Conservation (phyloP, 1,140 invertebrate species). For the Drosophila sturtevanti region DNA sequence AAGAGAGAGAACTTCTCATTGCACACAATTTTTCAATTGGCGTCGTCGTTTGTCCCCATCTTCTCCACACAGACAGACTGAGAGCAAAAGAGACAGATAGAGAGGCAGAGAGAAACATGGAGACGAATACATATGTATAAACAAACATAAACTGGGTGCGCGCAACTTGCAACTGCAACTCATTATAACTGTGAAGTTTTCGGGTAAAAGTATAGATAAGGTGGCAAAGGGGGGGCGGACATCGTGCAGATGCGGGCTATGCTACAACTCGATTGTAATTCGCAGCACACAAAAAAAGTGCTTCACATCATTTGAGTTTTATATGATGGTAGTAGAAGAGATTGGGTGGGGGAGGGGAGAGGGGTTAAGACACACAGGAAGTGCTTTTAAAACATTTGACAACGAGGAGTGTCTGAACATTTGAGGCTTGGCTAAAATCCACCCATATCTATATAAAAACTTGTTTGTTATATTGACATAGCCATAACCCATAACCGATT, state of each 20-base stretch:
- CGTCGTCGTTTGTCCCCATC: constrained; percentile 43
- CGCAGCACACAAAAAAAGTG: constrained; percentile 69
- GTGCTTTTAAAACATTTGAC: constrained; percentile 59
- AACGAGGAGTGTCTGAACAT: constrained; percentile 43
- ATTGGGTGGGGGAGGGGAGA: constrained; percentile 11
- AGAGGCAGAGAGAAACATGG: background rate
- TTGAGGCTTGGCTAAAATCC: constrained; percentile 17
- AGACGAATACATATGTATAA: constrained; percentile 1
- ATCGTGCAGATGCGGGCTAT: background rate
- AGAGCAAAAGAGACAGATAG: background rate
- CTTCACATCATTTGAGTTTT: constrained; percentile 78
- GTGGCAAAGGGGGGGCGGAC: constrained; percentile 24
- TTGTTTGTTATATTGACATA: constrained; percentile 16
- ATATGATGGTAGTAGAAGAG: constrained; percentile 28
- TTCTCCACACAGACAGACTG: constrained; percentile 5
- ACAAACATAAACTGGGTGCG: constrained; percentile 51
- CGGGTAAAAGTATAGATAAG: background rate
- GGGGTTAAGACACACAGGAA: constrained; percentile 61
- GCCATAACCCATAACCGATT: constrained; percentile 2
- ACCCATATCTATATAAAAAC: background rate
- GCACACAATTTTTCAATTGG: constrained; percentile 61
- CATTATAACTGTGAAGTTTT: constrained; percentile 64
- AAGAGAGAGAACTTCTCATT: constrained; percentile 31
- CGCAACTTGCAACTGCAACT: constrained; percentile 77
- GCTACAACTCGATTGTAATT: constrained; percentile 65